Evolutionary conservation across 64 coral and sea anemone species (phyloP).

Genomic region (Montipora sp.): DNA sequence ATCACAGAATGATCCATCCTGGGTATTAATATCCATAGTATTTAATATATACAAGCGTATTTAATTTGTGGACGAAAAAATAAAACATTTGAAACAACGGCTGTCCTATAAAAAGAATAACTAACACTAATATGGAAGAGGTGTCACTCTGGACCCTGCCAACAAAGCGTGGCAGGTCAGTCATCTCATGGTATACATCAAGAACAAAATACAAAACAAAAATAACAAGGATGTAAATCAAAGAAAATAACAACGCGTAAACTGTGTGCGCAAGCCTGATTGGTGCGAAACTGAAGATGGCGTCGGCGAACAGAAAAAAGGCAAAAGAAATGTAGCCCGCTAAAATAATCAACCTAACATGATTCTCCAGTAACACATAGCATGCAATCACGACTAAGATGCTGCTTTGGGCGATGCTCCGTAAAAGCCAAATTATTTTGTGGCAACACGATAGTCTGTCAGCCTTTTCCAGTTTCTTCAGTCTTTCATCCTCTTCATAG

Average conservation of each 20-base stretch:
- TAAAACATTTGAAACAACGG: conserved; percentile 27
- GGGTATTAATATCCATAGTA: not conserved
- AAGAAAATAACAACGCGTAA: conserved; percentile 30
- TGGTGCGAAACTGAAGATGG: conserved; percentile 19
- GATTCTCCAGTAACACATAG: not conserved
- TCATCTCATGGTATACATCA: not conserved
- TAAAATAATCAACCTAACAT: not conserved
- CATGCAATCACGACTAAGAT: not conserved
- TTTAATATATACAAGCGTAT: conserved; percentile 11
- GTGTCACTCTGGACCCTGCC: not conserved
- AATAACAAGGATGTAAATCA: conserved; percentile 19
- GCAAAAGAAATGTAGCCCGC: not conserved
- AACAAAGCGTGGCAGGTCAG: not conserved
- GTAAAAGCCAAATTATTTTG: conserved; percentile 12
- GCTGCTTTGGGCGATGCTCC: conserved; percentile 1
- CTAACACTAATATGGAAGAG: not conserved
- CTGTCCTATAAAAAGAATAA: conserved; percentile 6
- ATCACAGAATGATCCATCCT: too few species aligned
- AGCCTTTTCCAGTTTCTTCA: not conserved
- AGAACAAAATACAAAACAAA: not conserved
- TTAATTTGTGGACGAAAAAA: conserved; percentile 20
- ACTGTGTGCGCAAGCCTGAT: conserved; percentile 21
- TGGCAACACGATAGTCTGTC: conserved; percentile 21
- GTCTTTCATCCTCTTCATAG: not conserved
- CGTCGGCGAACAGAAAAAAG: not conserved